Evolutionary conservation across 2,888 invertebrate genomes (phyloP).

Genomic region (Eulithis testata): DNA sequence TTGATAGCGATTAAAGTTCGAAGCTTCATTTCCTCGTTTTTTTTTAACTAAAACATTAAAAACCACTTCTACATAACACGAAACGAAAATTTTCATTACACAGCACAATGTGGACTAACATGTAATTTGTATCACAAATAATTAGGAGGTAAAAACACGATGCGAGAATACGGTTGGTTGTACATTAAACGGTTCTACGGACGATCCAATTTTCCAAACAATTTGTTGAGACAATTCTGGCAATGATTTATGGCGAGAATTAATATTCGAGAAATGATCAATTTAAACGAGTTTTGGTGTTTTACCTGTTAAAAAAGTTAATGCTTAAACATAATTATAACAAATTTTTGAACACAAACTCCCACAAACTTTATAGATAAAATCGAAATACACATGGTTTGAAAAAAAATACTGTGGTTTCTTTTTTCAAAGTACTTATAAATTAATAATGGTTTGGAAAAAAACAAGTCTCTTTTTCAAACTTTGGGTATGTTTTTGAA

Average conservation of each 20-base stretch:
- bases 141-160: constrained; percentile 51
- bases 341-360: too few relatives aligned
- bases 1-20: background rate
- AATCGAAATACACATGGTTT: too few relatives aligned
- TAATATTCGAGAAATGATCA: too few relatives aligned
- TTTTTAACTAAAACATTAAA: constrained; percentile 26
- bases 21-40: constrained; percentile 16
- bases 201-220: constrained; percentile 6
- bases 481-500: too few relatives aligned
- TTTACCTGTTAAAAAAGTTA: too few relatives aligned
- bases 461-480: too few relatives aligned
- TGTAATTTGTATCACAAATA: constrained; percentile 55
- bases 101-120: constrained; percentile 41
- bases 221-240: background rate
- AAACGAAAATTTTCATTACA: constrained; percentile 51
- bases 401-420: too few relatives aligned
- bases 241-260: background rate
- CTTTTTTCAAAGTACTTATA: too few relatives aligned
- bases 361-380: too few relatives aligned
- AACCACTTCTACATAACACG: constrained; percentile 44
- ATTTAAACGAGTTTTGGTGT: too few relatives aligned
- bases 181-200: constrained; percentile 13
- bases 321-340: too few relatives aligned
- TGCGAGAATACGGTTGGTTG: constrained; percentile 34
- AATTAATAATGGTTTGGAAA: too few relatives aligned